Base-by-base conservation (phyloP, 2,888 invertebrate species). In the Deilephila porcellus region DNA sequence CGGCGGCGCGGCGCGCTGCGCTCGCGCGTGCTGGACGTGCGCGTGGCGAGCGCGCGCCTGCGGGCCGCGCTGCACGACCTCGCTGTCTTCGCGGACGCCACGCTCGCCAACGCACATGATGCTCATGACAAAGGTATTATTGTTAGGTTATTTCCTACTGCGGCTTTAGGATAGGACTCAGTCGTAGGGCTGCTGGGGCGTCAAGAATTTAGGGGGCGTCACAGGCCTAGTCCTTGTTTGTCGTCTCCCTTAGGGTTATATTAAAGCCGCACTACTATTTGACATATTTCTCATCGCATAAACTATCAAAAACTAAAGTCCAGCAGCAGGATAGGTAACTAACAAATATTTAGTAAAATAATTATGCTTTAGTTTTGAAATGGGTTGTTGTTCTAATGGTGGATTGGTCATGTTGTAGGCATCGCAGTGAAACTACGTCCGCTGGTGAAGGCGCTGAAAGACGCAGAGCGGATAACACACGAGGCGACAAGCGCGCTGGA, bases 31-130 rank as follows among this genome's bases (percentile, higher is more conserved):
- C 96, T 97, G 93, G 98, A 98, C 87, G 96, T 99, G 62, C 97
- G 97, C 90, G 95, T 98, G 79, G 97, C 98, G 7, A 97, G 97
- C 64, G 96, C 97, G 7, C 95, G 97, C 72, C 94, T 99, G 70
- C 95, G 97, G 79, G 97, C 97, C 4, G 97, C 98, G 1, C 91
- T 98, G 53, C 97, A 98, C 87, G 98, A 98, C 93, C 96, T 98
- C 75, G 96, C 98, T 0, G 97, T 98, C 80, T 99, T 99, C 88
- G 97, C 97, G 0, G 98, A 98, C 89, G 98, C 98, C 56, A 97
- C 98, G 37, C 93, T 98, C 75, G 98, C 98, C 59, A 98, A 98
- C 89, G 98, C 98, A 8, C 96, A 97, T 62, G 96, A 96, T 86
- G 97, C 97, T 71, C 96, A 97, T 80, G 98, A 98, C 89, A 97